Percentiles rank a stretch among this genome's conserved stretches.
These are phyloP conservation scores for Trogon melanurus DNA, from an alignment of 2,113 vertebrate species.

Conservation along the genomic window DNA sequence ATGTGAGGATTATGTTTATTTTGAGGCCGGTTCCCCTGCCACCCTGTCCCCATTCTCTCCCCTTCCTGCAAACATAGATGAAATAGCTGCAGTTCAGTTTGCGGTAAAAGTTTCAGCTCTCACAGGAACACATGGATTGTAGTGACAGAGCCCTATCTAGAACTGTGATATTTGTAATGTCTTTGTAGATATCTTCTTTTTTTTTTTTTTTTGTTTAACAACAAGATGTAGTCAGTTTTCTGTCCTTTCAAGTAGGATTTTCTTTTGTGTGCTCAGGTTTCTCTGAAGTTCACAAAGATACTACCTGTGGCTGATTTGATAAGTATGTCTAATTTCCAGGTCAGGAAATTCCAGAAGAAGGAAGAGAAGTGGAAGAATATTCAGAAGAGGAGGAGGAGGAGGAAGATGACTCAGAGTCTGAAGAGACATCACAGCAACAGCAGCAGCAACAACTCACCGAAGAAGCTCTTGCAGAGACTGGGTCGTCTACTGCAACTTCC, in stretches of 20 bases:
- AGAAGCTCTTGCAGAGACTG: constrained; percentile 68
- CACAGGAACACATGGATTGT: neutral
- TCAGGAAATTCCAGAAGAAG: constrained; percentile 95
- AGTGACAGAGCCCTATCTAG: neutral
- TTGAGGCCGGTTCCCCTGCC: neutral
- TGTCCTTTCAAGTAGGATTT: neutral
- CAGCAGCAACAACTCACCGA: constrained; percentile 80
- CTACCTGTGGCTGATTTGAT: accelerated
- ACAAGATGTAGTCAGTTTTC: neutral
- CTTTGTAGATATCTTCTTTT: neutral
- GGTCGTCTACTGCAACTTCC: constrained; percentile 65
- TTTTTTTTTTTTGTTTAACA: neutral
- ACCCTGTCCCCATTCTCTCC: neutral
- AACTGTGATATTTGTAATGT: neutral
- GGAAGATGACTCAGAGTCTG: constrained; percentile 90
- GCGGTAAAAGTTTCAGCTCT: neutral
- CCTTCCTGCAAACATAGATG: neutral
- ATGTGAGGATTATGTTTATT: neutral
- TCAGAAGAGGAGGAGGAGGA: constrained; percentile 83
- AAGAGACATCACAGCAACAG: constrained; percentile 74
- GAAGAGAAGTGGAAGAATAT: constrained; percentile 88
- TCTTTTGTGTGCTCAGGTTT: neutral
- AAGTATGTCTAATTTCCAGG: constrained; percentile 73
- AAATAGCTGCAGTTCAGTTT: neutral
- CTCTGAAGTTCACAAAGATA: neutral